These are phyloP conservation scores for Temnothorax nylanderi DNA, from an alignment of 1,140 invertebrate genomes.

Conservation along the genomic window DNA sequence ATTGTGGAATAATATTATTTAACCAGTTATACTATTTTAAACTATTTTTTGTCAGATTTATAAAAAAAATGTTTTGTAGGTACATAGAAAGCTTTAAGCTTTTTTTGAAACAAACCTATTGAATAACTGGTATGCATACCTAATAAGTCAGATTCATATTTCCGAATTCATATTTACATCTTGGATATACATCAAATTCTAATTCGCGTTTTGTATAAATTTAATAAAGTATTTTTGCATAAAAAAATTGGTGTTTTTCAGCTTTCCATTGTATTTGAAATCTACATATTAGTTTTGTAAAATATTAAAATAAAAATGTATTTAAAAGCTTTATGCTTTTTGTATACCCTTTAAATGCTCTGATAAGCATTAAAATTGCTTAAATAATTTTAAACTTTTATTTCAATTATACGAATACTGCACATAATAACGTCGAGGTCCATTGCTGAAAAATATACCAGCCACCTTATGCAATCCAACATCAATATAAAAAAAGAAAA, in stretches of 20 bases:
- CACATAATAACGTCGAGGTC: neutral
- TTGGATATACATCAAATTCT: constrained; percentile 13
- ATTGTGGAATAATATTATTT: neutral
- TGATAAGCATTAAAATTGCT: neutral
- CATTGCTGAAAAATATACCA: neutral
- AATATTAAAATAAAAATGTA: neutral
- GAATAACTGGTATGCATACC: neutral
- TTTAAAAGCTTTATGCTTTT: constrained; percentile 4
- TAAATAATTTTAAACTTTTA: neutral
- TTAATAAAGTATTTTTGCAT: neutral
- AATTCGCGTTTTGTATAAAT: neutral
- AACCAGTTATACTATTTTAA: neutral
- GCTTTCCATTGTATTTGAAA: constrained; percentile 4
- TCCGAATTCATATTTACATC: neutral
- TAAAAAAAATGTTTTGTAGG: neutral
- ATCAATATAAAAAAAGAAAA: neutral
- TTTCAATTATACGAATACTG: neutral
- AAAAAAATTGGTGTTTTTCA: neutral
- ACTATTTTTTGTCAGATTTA: neutral
- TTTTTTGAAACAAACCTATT: neutral
- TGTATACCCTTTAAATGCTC: neutral
- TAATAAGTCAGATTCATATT: neutral
- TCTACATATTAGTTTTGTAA: neutral
- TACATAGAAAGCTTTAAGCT: neutral
- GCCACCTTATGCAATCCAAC: neutral